Evolutionary conservation across 2,888 invertebrate species (phyloP).

Genomic region (Chrysolina americana): DNA sequence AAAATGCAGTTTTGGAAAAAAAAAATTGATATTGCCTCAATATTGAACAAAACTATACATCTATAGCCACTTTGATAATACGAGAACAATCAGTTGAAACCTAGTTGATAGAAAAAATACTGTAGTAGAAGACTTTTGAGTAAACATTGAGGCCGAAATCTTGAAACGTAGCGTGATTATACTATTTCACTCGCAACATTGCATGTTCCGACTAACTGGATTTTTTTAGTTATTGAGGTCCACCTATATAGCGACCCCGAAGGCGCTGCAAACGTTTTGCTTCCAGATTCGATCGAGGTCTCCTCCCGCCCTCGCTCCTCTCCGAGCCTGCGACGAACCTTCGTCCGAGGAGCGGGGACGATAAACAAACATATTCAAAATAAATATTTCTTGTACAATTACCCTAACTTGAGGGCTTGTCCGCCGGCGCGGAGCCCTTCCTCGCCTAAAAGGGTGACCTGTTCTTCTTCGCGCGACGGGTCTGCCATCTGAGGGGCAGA

Average conservation of each 20-base stretch:
- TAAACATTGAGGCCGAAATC: too few species aligned
- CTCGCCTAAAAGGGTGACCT: slow-evolving; percentile 96
- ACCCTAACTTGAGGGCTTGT: slow-evolving; percentile 98
- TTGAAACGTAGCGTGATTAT: too few species aligned
- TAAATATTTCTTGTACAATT: slow-evolving; percentile 69
- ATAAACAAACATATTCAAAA: neutral
- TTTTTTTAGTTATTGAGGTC: neutral
- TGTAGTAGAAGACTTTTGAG: too few species aligned
- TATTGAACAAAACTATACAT: too few species aligned
- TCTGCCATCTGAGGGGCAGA: slow-evolving; percentile 92
- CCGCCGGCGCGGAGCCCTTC: slow-evolving; percentile 95
- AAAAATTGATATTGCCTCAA: too few species aligned
- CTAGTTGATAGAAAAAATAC: too few species aligned
- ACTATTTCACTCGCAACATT: too few species aligned
- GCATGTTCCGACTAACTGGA: too few species aligned
- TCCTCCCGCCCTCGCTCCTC: neutral
- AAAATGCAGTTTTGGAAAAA: too few species aligned
- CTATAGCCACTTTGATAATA: too few species aligned
- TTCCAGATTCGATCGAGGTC: neutral
- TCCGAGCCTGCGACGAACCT: neutral
- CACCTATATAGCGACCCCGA: neutral
- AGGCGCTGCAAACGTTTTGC: neutral
- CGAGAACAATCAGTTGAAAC: too few species aligned
- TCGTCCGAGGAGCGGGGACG: slow-evolving; percentile 1
- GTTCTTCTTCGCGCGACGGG: slow-evolving; percentile 95